Percentiles rank a stretch among this genome's conserved stretches.
These are phyloP conservation scores for Drepanosiphum platanoidis DNA, from an alignment of 2,888 invertebrate species.

Conservation along the genomic window DNA sequence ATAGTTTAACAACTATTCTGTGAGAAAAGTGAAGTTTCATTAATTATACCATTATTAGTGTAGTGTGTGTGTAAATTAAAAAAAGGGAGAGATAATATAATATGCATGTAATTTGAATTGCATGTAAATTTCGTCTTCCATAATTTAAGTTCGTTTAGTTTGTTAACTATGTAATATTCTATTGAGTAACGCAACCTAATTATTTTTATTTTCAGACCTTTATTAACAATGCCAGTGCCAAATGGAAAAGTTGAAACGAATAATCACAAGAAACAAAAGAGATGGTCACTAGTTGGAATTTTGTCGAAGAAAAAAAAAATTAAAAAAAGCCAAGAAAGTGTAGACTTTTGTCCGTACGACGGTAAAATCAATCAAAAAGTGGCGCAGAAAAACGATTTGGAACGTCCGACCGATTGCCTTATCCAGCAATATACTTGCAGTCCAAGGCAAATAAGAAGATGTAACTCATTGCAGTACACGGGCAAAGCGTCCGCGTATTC, in stretches of 20 bases:
- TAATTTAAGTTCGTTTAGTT: neutral
- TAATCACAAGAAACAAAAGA: slow-evolving; percentile 47
- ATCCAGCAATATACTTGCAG: slow-evolving; percentile 52
- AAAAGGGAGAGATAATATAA: slow-evolving; percentile 32
- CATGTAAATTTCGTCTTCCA: slow-evolving; percentile 21
- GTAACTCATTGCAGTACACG: slow-evolving; percentile 50
- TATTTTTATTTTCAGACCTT: slow-evolving; percentile 31
- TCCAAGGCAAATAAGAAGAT: slow-evolving; percentile 50
- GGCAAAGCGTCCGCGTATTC: slow-evolving; percentile 11
- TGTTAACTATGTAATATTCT: neutral
- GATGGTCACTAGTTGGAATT: slow-evolving; percentile 51
- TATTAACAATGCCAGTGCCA: slow-evolving; percentile 39
- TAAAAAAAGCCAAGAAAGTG: slow-evolving; percentile 53
- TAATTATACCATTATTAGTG: too few species aligned
- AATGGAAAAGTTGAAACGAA: slow-evolving; percentile 23
- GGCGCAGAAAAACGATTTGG: slow-evolving; percentile 10
- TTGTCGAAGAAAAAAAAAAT: slow-evolving; percentile 55
- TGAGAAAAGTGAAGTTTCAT: neutral
- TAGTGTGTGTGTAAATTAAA: slow-evolving; percentile 24
- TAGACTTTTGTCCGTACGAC: slow-evolving; percentile 54
- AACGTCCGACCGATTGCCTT: slow-evolving; percentile 17
- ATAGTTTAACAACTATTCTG: neutral
- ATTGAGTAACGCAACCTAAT: neutral
- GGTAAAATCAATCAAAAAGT: slow-evolving; percentile 53
- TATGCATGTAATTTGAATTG: slow-evolving; percentile 7